Evolutionary conservation across 2,113 vertebrate species (phyloP).

Genomic region (Himantopus leucocephalus): DNA sequence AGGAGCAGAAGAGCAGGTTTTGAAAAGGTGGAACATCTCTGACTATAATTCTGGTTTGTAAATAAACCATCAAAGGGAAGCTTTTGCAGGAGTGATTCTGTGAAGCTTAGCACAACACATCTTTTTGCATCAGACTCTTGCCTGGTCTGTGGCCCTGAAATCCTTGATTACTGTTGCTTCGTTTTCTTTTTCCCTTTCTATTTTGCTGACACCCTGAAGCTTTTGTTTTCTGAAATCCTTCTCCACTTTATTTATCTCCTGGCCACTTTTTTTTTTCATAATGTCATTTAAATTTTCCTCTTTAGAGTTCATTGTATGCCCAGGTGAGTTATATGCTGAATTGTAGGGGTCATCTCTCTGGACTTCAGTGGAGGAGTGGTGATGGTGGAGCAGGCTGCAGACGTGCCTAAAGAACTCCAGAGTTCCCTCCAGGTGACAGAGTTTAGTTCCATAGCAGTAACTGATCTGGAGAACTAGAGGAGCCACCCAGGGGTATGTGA

Average conservation of each 20-base stretch:
- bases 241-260: neutral
- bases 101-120: neutral
- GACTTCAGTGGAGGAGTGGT: neutral
- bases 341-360: neutral
- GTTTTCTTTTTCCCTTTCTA: neutral
- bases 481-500: neutral
- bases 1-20: no score
- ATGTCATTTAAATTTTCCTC: neutral
- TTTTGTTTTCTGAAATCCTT: neutral
- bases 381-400: neutral
- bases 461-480: neutral
- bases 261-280: neutral
- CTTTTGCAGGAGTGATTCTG: neutral
- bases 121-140: neutral
- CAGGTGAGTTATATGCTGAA: neutral
- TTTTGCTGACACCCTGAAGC: slow-evolving; percentile 14
- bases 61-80: slow-evolving; percentile 32
- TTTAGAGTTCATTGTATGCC: neutral
- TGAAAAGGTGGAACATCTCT: neutral
- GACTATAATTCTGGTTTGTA: neutral
- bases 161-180: neutral
- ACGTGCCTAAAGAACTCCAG: neutral
- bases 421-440: neutral
- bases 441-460: neutral
- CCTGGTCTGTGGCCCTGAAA: neutral